phyloP scores from a whole-genome alignment of 2,888 invertebrate species.

The Pachydiplax longipennis region DNA sequence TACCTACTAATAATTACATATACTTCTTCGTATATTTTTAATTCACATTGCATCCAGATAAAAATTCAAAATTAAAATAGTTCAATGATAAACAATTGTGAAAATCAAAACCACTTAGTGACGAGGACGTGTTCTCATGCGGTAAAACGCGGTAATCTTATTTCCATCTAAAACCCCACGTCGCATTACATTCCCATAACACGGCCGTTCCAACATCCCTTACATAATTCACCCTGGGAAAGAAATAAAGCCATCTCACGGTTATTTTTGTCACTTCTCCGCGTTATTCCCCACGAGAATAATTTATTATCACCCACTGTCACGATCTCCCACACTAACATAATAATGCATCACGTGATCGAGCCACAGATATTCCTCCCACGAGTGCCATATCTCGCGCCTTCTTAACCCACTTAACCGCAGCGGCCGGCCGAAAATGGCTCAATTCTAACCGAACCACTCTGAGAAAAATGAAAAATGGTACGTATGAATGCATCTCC shows the following conservation, averaged over 20 bases:
- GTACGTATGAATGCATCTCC: not conserved
- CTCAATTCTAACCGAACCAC: constrained; percentile 2
- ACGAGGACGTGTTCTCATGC: too few relatives aligned
- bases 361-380: not conserved
- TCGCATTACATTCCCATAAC: too few relatives aligned
- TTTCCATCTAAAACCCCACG: too few relatives aligned
- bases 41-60: too few relatives aligned
- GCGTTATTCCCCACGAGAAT: not conserved
- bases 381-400: constrained; percentile 8
- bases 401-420: constrained; percentile 27
- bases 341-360: constrained; percentile 3
- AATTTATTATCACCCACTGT: not conserved
- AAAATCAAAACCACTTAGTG: too few relatives aligned
- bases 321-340: not conserved
- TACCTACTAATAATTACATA: too few relatives aligned
- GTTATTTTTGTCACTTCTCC: not conserved
- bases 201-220: not conserved
- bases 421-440: not conserved
- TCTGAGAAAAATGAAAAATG: not conserved
- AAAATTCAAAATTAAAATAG: too few relatives aligned
- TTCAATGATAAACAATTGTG: too few relatives aligned
- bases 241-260: not conserved
- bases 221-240: not conserved
- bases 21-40: too few relatives aligned
- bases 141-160: too few relatives aligned